Conservation (phyloP, 2,888 invertebrate species). For the Drosophila austrosaltans region DNA sequence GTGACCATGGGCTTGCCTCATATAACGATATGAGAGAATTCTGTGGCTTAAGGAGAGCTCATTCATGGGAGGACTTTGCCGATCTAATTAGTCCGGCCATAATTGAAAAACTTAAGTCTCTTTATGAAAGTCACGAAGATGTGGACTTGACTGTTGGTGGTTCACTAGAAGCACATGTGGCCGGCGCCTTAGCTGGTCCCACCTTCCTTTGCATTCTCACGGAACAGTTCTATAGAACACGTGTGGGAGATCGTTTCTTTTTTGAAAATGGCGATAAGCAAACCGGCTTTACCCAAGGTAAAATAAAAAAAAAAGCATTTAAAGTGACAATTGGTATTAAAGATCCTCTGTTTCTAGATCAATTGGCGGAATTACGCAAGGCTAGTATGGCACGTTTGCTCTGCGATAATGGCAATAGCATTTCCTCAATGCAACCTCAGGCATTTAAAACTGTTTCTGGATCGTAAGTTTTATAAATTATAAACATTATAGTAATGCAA, state of each 20-base stretch:
- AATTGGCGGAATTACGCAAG: constrained; percentile 91
- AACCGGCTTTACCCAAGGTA: constrained; percentile 87
- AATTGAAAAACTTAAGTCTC: constrained; percentile 86
- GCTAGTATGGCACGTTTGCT: constrained; percentile 90
- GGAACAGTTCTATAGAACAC: constrained; percentile 93
- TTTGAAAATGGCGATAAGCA: constrained; percentile 88
- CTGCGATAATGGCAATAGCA: constrained; percentile 91
- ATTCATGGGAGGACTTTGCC: constrained; percentile 88
- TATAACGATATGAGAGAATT: constrained; percentile 91
- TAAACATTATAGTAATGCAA: background rate
- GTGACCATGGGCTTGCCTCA: constrained; percentile 93
- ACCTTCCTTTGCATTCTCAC: constrained; percentile 94
- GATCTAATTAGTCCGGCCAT: constrained; percentile 87
- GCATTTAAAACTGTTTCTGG: constrained; percentile 88
- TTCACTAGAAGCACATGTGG: constrained; percentile 90
- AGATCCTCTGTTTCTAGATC: constrained; percentile 83
- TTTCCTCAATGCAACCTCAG: constrained; percentile 87
- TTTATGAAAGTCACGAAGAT: constrained; percentile 90
- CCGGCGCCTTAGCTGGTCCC: constrained; percentile 92
- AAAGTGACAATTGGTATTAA: background rate
- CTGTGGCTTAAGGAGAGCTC: constrained; percentile 89
- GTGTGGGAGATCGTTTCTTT: constrained; percentile 94
- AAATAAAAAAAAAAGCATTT: background rate
- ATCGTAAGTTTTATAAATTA: constrained; percentile 82
- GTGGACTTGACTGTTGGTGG: constrained; percentile 94